Conservation (phyloP, 2,888 invertebrate species). For the Mechanitis mazaeus region DNA sequence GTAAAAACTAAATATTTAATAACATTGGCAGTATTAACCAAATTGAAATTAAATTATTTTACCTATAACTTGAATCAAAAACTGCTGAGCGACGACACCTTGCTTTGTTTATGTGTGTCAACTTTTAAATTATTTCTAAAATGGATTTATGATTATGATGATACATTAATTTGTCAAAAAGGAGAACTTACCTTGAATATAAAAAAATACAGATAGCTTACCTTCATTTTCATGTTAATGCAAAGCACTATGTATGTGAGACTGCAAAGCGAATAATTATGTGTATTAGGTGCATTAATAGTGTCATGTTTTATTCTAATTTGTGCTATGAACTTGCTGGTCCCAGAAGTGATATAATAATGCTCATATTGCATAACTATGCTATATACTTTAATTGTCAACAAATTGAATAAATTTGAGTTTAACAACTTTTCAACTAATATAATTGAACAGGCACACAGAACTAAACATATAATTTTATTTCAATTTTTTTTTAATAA, state of each 20-base stretch:
- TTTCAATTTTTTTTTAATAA: too few relatives aligned
- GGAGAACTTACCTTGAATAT: too few relatives aligned
- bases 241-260: background rate
- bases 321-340: background rate
- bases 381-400: background rate
- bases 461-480: too few relatives aligned
- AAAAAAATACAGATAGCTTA: too few relatives aligned
- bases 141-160: too few relatives aligned
- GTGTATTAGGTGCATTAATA: background rate
- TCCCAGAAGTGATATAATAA: background rate
- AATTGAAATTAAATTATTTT: background rate
- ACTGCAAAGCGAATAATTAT: constrained; percentile 2
- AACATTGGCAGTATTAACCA: too few relatives aligned
- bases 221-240: background rate
- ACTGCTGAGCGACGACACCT: background rate
- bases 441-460: background rate
- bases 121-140: background rate
- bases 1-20: too few relatives aligned
- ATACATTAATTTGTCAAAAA: too few relatives aligned
- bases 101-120: background rate
- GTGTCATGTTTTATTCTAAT: constrained; percentile 1
- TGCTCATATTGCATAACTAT: background rate
- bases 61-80: background rate
- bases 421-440: too few relatives aligned
- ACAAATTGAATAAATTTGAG: background rate